These are phyloP conservation scores for Syrphus vitripennis DNA, from an alignment of 2,888 invertebrate genomes.

Conservation along the genomic window DNA sequence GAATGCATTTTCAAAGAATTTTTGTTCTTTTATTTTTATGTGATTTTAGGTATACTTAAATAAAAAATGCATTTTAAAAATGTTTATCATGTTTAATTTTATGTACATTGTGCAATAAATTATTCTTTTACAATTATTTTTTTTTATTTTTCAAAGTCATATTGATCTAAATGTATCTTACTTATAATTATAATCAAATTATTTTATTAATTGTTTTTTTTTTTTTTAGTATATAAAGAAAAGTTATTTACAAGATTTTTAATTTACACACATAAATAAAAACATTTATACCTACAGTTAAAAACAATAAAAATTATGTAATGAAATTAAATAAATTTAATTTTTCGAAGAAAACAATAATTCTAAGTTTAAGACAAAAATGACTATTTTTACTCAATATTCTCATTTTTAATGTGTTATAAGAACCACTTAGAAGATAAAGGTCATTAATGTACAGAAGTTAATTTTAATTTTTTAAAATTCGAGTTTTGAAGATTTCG, in stretches of 20 bases:
- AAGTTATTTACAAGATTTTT: conserved; percentile 5
- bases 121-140: conserved; percentile 29
- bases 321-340: neutral
- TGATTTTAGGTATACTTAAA: neutral
- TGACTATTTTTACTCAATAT: neutral
- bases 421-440: neutral
- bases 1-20: conserved; percentile 12
- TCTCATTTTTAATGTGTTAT: neutral
- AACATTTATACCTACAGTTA: neutral
- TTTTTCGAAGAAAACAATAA: neutral
- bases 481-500: no score
- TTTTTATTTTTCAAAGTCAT: neutral
- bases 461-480: neutral
- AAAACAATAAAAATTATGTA: neutral
- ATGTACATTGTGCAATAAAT: conserved; percentile 56
- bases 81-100: conserved; percentile 23
- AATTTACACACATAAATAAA: neutral
- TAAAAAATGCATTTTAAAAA: conserved; percentile 12
- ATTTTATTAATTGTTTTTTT: neutral
- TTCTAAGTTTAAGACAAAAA: neutral
- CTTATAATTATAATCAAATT: conserved; percentile 11
- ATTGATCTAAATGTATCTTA: neutral
- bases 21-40: neutral
- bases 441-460: neutral
- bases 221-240: neutral